These are phyloP conservation scores for Ypsolopha scabrella DNA, from an alignment of 2,888 invertebrate genomes.

Conservation along the genomic window DNA sequence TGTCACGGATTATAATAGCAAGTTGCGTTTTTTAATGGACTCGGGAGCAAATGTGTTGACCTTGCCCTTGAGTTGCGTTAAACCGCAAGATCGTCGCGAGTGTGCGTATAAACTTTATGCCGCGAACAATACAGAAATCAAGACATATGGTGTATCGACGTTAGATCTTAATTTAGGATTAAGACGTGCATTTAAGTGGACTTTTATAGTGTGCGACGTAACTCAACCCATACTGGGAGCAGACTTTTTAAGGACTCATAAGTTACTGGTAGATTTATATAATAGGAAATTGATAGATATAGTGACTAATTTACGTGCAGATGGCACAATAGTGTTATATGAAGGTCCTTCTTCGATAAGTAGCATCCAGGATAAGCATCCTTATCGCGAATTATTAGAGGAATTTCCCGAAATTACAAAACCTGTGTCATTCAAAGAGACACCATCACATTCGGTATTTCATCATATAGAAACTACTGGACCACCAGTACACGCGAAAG, in stretches of 20 bases:
- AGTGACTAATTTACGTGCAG: background rate
- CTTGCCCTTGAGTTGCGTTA: slow-evolving; percentile 2
- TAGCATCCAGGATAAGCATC: background rate
- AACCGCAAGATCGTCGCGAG: background rate
- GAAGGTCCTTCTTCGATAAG: background rate
- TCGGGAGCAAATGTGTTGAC: slow-evolving; percentile 12
- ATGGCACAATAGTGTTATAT: background rate
- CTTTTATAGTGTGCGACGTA: slow-evolving; percentile 9
- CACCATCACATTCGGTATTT: background rate
- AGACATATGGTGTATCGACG: background rate
- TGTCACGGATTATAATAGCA: slow-evolving; percentile 4
- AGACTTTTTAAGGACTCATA: background rate
- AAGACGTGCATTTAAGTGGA: background rate
- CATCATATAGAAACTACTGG: slow-evolving; percentile 11
- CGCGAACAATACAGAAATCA: background rate
- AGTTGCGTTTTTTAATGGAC: slow-evolving; percentile 9
- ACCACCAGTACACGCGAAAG: slow-evolving; percentile 7
- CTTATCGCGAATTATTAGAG: background rate
- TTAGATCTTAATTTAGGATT: background rate
- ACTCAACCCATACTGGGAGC: slow-evolving; percentile 6
- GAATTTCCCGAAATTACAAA: background rate
- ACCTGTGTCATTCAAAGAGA: background rate
- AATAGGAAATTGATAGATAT: slow-evolving; percentile 1
- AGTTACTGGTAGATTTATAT: background rate
- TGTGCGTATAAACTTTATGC: slow-evolving; percentile 4